phyloP scores from a whole-genome alignment of 2,888 invertebrate species.

The Scrobipalpa costella region DNA sequence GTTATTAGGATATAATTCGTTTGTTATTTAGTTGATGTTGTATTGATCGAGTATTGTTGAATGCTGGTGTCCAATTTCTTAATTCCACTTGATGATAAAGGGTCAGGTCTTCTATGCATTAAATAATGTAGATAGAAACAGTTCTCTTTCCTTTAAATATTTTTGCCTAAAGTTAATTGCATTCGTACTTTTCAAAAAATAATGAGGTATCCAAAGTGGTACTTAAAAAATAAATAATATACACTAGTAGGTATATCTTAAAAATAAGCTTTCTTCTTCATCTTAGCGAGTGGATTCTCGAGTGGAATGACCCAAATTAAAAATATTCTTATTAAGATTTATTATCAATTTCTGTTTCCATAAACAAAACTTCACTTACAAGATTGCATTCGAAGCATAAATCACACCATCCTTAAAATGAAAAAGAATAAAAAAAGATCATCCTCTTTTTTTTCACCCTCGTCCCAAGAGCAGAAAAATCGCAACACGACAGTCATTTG shows the following conservation, averaged over 20 bases:
- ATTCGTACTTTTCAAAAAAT: background rate
- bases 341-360: background rate
- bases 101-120: background rate
- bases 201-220: too few species aligned
- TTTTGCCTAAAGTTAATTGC: background rate
- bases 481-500: constrained; percentile 76
- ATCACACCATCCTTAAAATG: constrained; percentile 58
- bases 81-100: background rate
- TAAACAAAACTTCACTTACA: constrained; percentile 35
- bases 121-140: background rate
- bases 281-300: too few species aligned
- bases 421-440: constrained; percentile 33
- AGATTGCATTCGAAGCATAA: constrained; percentile 62
- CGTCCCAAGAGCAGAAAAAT: constrained; percentile 63
- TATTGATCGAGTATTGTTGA: constrained; percentile 3
- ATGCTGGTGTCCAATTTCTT: background rate
- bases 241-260: too few species aligned
- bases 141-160: background rate
- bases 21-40: constrained; percentile 32
- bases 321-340: background rate
- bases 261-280: too few species aligned
- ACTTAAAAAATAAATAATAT: too few species aligned
- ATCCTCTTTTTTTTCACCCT: constrained; percentile 42
- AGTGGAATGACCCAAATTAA: too few species aligned
- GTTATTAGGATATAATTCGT: constrained; percentile 59